Conservation (phyloP, 2,797 vertebrate species). For the Mus spretus region DNA sequence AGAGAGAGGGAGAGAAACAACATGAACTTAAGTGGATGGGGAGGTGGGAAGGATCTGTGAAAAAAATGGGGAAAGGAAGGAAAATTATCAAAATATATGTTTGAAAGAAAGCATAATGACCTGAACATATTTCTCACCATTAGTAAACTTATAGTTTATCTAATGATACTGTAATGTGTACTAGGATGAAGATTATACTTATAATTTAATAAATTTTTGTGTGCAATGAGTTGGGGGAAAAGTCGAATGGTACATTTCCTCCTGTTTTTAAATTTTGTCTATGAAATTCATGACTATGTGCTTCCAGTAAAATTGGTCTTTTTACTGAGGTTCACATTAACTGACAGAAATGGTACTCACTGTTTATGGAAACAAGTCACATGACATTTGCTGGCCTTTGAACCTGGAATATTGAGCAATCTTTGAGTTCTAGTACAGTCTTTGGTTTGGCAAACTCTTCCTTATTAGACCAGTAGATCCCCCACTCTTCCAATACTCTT, state of each 20-base stretch:
- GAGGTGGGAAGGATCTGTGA: neutral
- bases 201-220: neutral
- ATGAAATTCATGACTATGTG: neutral
- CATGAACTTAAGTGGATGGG: neutral
- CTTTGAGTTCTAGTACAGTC: slow-evolving; percentile 10
- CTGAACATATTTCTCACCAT: neutral
- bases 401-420: neutral
- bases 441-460: slow-evolving; percentile 48
- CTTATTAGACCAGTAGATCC: neutral
- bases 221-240: neutral
- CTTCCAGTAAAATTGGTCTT: slow-evolving; percentile 37
- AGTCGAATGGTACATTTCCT: neutral
- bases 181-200: neutral
- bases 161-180: neutral
- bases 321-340: neutral
- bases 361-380: slow-evolving; percentile 37
- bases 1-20: neutral
- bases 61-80: neutral
- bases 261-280: slow-evolving; percentile 37
- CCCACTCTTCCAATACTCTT: neutral
- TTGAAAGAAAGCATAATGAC: neutral
- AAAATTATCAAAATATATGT: neutral
- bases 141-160: neutral
- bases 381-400: slow-evolving; percentile 11
- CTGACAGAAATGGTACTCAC: neutral